Evolutionary conservation across 2,797 vertebrate species (phyloP).

Genomic region (Diplodus puntazzo): DNA sequence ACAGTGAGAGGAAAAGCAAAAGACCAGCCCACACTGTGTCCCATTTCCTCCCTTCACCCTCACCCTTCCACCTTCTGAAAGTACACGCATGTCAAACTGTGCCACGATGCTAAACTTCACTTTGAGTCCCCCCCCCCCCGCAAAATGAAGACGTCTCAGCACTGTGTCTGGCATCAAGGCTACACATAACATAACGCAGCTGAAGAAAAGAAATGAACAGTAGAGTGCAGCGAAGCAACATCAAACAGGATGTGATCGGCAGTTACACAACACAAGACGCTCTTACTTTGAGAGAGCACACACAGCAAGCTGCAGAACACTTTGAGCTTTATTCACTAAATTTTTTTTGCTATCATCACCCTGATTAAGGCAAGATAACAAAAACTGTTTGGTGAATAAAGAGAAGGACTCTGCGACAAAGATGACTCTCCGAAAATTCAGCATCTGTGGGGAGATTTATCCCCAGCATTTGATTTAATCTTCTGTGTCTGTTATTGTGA

Average conservation of each 20-base stretch:
- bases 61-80: constrained; percentile 14
- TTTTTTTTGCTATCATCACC: rapidly evolving
- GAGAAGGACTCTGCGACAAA: not conserved
- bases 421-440: not conserved
- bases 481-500: not conserved
- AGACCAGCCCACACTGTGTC: not conserved
- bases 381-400: not conserved
- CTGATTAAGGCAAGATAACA: not conserved
- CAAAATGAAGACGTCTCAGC: constrained; percentile 29
- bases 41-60: constrained; percentile 24
- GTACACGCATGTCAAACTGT: constrained; percentile 3
- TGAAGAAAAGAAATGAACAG: not conserved
- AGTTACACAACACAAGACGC: constrained; percentile 42
- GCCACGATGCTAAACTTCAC: constrained; percentile 13
- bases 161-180: constrained; percentile 12
- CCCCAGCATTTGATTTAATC: no score
- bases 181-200: constrained; percentile 35
- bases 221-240: constrained; percentile 38
- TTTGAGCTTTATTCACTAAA: constrained; percentile 4
- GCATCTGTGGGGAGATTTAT: not conserved
- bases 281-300: constrained; percentile 10
- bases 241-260: constrained; percentile 46
- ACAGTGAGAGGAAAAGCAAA: not conserved
- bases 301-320: not conserved
- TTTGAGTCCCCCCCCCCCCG: not conserved